phyloP scores from a whole-genome alignment of 2,888 invertebrate species.

The Nemotelus pantherinus region DNA sequence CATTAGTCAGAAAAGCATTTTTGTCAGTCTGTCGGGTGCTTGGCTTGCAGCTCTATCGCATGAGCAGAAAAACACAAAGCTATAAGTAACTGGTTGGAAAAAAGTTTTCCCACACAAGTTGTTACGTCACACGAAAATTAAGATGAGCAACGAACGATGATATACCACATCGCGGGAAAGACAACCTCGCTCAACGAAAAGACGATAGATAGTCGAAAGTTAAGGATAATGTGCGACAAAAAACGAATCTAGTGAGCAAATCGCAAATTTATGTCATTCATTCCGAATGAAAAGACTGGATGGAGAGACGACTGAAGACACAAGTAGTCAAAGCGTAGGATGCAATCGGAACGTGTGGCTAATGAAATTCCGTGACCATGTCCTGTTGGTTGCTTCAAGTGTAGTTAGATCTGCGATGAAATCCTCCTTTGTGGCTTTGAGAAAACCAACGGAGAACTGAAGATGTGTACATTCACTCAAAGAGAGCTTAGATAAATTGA shows the following conservation, averaged over 20 bases:
- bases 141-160: slow-evolving; percentile 11
- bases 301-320: background rate
- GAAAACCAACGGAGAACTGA: too few relatives aligned
- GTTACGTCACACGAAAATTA: background rate
- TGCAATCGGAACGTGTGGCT: too few relatives aligned
- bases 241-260: slow-evolving; percentile 21
- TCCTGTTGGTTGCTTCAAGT: too few relatives aligned
- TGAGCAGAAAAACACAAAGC: background rate
- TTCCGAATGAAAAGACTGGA: background rate
- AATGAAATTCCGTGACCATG: too few relatives aligned
- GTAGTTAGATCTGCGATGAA: too few relatives aligned
- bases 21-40: background rate
- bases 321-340: too few relatives aligned
- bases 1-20: slow-evolving; percentile 18
- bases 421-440: too few relatives aligned
- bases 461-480: too few relatives aligned
- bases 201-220: too few relatives aligned
- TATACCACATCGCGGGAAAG: background rate
- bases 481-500: too few relatives aligned
- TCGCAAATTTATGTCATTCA: slow-evolving; percentile 33
- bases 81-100: background rate
- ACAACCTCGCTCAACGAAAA: too few relatives aligned
- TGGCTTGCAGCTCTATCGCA: background rate
- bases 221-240: too few relatives aligned
- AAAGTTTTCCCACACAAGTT: slow-evolving; percentile 17